Evolutionary conservation across 2,113 vertebrate species (phyloP).

Genomic region (Myiagra hebetior): DNA sequence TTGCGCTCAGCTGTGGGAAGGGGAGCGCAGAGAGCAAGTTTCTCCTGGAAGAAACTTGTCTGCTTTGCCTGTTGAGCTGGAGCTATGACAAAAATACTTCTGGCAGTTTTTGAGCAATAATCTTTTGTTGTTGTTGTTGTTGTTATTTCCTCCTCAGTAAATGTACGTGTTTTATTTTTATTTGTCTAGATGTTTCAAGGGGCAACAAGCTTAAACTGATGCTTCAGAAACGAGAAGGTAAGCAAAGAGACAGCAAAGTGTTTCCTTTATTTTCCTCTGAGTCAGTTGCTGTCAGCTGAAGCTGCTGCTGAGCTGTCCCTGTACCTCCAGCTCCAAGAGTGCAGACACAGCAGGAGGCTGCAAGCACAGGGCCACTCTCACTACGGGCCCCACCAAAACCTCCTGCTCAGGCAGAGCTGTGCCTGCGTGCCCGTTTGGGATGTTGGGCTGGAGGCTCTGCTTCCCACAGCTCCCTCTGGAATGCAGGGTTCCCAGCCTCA

Average conservation of each 20-base stretch:
- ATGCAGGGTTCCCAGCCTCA: accelerated
- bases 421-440: accelerated
- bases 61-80: not conserved
- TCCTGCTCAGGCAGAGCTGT: not conserved
- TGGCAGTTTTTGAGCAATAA: not conserved
- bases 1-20: accelerated
- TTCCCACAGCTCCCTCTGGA: not conserved
- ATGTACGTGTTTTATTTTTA: not conserved
- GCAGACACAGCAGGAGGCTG: not conserved
- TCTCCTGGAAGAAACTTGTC: not conserved
- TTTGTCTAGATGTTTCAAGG: conserved; percentile 73
- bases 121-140: not conserved
- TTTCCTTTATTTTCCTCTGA: not conserved
- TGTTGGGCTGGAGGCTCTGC: not conserved
- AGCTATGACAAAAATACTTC: not conserved
- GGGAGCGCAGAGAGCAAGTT: not conserved
- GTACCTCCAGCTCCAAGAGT: not conserved
- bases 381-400: accelerated
- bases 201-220: conserved; percentile 81
- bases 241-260: not conserved
- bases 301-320: accelerated
- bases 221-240: conserved; percentile 83
- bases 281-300: accelerated
- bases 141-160: not conserved
- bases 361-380: accelerated